phyloP scores from a whole-genome alignment of 2,888 invertebrate species.

The Leptopterna dolabrata region DNA sequence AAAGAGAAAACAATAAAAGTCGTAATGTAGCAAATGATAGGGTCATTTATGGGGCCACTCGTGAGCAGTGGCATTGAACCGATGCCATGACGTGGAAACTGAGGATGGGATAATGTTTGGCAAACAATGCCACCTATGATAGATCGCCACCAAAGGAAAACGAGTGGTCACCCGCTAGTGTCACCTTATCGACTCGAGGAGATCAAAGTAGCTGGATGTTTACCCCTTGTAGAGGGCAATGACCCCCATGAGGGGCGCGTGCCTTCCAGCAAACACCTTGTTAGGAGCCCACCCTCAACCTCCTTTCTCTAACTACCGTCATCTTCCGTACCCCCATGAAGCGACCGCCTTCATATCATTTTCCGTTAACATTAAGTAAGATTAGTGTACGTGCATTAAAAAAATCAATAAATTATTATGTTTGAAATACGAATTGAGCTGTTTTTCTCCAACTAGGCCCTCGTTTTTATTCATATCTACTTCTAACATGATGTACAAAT shows the following conservation, averaged over 20 bases:
- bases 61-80: background rate
- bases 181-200: constrained; percentile 29
- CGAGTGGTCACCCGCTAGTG: background rate
- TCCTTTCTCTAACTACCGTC: background rate
- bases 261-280: constrained; percentile 35
- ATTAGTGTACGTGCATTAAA: too few species aligned
- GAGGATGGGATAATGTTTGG: constrained; percentile 3
- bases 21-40: too few species aligned
- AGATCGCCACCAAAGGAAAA: background rate
- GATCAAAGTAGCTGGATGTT: constrained; percentile 36
- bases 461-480: too few species aligned
- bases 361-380: too few species aligned
- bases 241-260: constrained; percentile 19
- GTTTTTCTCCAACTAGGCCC: too few species aligned
- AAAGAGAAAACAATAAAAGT: too few species aligned
- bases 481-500: too few species aligned
- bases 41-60: background rate
- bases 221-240: constrained; percentile 17
- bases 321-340: background rate
- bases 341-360: too few species aligned
- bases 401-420: too few species aligned
- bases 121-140: constrained; percentile 21
- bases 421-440: too few species aligned
- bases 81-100: too few species aligned
- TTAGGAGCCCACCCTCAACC: constrained; percentile 5